Conservation (phyloP, 2,797 vertebrate species). For the Benthosema pterotum region DNA sequence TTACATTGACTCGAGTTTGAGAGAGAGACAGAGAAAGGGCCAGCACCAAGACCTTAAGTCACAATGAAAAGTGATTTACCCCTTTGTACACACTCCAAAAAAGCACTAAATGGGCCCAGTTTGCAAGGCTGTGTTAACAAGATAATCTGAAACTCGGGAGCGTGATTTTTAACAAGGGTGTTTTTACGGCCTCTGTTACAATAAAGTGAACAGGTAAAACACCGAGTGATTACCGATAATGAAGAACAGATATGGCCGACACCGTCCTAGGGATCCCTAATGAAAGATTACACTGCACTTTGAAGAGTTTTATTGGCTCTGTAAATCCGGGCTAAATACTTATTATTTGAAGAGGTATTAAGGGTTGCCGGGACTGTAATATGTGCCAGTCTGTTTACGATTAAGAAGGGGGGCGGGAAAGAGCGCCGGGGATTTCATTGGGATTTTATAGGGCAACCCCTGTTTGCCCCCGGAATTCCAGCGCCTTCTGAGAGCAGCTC, state of each 20-base stretch:
- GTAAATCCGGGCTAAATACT: slow-evolving; percentile 87
- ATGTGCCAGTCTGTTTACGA: slow-evolving; percentile 79
- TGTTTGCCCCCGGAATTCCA: slow-evolving; percentile 72
- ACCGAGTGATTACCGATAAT: slow-evolving; percentile 85
- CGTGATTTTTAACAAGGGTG: slow-evolving; percentile 78
- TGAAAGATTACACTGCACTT: slow-evolving; percentile 86
- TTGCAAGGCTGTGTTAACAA: slow-evolving; percentile 80
- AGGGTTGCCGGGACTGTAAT: slow-evolving; percentile 74
- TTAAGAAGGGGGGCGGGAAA: slow-evolving; percentile 69
- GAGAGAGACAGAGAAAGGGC: slow-evolving; percentile 10
- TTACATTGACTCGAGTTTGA: slow-evolving; percentile 15
- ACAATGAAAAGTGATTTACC: slow-evolving; percentile 23
- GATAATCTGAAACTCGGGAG: slow-evolving; percentile 77
- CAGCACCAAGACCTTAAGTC: slow-evolving; percentile 27
- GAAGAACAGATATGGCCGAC: slow-evolving; percentile 83
- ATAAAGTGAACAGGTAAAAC: slow-evolving; percentile 85
- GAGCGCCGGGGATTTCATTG: slow-evolving; percentile 75
- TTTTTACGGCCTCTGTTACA: slow-evolving; percentile 83
- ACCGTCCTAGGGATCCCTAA: slow-evolving; percentile 80
- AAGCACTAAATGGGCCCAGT: slow-evolving; percentile 52
- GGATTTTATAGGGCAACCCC: slow-evolving; percentile 73
- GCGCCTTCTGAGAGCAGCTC: slow-evolving; percentile 51
- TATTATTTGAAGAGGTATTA: slow-evolving; percentile 88
- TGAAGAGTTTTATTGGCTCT: slow-evolving; percentile 85
- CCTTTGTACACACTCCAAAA: slow-evolving; percentile 35